Evolutionary conservation across 2,888 invertebrate genomes (phyloP).

Genomic region (Scaptomyza flava): DNA sequence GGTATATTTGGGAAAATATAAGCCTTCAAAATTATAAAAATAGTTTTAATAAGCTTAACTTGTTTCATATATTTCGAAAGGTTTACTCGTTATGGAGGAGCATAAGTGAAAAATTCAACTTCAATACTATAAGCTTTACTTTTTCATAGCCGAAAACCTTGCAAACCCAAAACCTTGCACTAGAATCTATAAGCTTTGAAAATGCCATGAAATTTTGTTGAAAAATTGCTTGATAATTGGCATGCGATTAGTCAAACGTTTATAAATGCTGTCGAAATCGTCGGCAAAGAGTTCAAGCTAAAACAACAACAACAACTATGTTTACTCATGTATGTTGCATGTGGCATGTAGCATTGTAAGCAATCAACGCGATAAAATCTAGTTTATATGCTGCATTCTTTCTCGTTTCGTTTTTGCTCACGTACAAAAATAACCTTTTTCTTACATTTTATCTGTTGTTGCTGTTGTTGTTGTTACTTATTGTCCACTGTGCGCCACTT

Average conservation of each 20-base stretch:
- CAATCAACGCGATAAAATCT: conserved; percentile 41
- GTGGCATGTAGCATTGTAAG: conserved; percentile 34
- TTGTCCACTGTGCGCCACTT: conserved; percentile 38
- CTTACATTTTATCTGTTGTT: conserved; percentile 1
- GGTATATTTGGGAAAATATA: too few relatives aligned
- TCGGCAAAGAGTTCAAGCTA: conserved; percentile 2
- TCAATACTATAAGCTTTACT: background rate
- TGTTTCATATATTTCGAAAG: too few relatives aligned
- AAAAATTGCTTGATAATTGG: conserved; percentile 3
- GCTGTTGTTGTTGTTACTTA: background rate
- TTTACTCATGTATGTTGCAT: conserved; percentile 3
- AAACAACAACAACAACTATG: background rate
- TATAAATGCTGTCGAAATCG: conserved; percentile 8
- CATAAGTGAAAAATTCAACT: too few relatives aligned
- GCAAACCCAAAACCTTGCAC: too few relatives aligned
- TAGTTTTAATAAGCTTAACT: too few relatives aligned
- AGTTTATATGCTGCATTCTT: conserved; percentile 47
- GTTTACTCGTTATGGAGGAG: too few relatives aligned
- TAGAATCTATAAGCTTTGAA: too few relatives aligned
- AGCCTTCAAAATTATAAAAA: too few relatives aligned
- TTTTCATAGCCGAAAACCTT: background rate
- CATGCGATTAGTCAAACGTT: conserved; percentile 8
- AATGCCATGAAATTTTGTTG: too few relatives aligned
- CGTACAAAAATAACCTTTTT: conserved; percentile 11
- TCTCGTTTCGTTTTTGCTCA: conserved; percentile 18